These are phyloP conservation scores for Macrotis lagotis DNA, from an alignment of 2,113 vertebrate genomes.

Conservation along the genomic window DNA sequence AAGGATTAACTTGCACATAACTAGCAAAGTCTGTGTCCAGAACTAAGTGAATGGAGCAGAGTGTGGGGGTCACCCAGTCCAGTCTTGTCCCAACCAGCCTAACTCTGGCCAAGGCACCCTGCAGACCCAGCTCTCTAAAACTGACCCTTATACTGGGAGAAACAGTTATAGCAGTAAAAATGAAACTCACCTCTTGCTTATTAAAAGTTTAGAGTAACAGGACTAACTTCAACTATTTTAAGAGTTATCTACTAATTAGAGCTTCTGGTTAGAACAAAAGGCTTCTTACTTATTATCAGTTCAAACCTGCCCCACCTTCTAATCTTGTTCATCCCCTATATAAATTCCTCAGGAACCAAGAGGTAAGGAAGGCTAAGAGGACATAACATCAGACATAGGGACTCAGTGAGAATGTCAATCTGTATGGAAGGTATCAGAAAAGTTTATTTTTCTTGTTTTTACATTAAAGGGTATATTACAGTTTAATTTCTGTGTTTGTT, in stretches of 20 bases:
- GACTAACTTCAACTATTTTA: neutral
- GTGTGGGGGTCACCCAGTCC: neutral
- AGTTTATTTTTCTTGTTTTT: neutral
- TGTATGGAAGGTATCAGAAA: neutral
- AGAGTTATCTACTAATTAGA: neutral
- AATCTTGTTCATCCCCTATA: neutral
- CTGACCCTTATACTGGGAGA: neutral
- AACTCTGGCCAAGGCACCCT: neutral
- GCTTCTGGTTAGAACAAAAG: neutral
- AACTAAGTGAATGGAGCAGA: neutral
- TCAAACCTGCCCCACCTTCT: neutral
- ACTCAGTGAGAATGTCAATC: neutral
- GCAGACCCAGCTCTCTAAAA: neutral
- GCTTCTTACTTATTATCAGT: neutral
- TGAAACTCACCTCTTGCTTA: neutral
- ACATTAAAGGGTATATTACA: neutral
- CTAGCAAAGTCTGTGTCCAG: neutral
- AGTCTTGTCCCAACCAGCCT: neutral
- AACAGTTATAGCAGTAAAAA: neutral
- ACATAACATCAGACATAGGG: neutral
- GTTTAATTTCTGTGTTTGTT: neutral
- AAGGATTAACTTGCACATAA: neutral
- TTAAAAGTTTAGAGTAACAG: neutral
- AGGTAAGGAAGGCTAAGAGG: neutral
- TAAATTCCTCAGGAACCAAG: neutral